A percentile compares a stretch with the other conserved stretches of the same genome.
Conservation (phyloP, 2,797 vertebrate genomes). For the Pseudopleuronectes americanus region DNA sequence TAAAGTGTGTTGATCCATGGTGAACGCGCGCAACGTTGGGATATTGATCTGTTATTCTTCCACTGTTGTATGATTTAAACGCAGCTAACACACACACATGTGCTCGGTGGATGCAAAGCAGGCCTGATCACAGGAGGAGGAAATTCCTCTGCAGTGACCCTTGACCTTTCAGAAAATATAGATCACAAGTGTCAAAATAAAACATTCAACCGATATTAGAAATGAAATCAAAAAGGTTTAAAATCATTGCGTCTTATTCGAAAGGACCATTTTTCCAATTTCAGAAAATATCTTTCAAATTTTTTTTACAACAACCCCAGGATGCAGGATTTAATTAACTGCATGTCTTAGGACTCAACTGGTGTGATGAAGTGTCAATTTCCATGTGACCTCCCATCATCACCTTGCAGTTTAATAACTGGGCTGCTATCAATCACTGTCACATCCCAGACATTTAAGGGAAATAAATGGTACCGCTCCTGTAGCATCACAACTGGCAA, state of each 20-base stretch:
- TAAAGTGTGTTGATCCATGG: constrained; percentile 40
- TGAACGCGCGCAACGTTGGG: constrained; percentile 36
- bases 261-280: constrained; percentile 11
- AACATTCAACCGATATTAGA: constrained; percentile 18
- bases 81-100: constrained; percentile 2
- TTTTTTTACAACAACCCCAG: constrained; percentile 13
- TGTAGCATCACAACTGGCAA: constrained; percentile 24
- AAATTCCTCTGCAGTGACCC: constrained; percentile 48
- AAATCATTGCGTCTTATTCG: constrained; percentile 4
- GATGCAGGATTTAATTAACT: constrained; percentile 53
- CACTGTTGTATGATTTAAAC: constrained; percentile 37
- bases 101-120: constrained; percentile 27
- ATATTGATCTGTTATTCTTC: constrained; percentile 31
- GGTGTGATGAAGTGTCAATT: constrained; percentile 60
- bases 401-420: constrained; percentile 65
- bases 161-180: constrained; percentile 45
- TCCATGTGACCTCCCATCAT: constrained; percentile 61
- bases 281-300: background rate
- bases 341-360: constrained; percentile 60
- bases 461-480: constrained; percentile 45
- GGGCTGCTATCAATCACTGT: constrained; percentile 68
- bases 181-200: constrained; percentile 24
- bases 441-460: constrained; percentile 45
- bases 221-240: background rate
- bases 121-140: constrained; percentile 36